Evolutionary conservation across 2,888 invertebrate genomes (phyloP), one percentile per base, ranked within the genome.

Genomic region (Phaedon cochleariae): DNA sequence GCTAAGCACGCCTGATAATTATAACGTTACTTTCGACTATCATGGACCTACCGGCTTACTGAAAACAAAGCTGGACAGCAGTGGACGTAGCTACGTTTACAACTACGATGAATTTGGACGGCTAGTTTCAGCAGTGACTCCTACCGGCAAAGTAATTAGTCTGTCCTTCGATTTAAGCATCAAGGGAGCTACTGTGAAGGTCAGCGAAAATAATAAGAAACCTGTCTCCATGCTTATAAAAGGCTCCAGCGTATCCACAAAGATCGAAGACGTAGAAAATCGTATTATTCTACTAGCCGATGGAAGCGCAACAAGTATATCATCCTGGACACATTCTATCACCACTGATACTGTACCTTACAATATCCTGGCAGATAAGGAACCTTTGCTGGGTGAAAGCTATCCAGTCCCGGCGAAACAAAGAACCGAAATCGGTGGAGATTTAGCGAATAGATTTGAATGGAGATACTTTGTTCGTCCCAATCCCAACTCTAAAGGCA

Each of bases 31-130:
- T 0, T 97, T 97, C 80, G 95, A 96, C 78, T 98, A 97, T 81
- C 93, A 96, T 77, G 94, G 94, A 0, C 92, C 94, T 0, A 93
- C 95, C 0, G 97, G 96, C 0, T 85, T 98, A 45, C 84, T 98
- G 34, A 94, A 93, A 80, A 93, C 94, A 0, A 95, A 95, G 80
- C 86, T 95, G 12, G 96, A 96, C 77, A 93, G 94, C 67, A 94
- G 94, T 1, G 96, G 96, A 1, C 87, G 96, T 70, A 94, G 95
- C 74, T 95, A 95, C 79, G 94, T 96, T 18, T 98, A 97, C 82
- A 94, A 94, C 78, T 98, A 97, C 78, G 97, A 98, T 79, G 94
- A 95, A 80, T 97, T 96, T 79, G 98, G 98, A 1, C 89, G 97
- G 62, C 85, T 97, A 1, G 94, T 94, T 1, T 92, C 93, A 10